Base-by-base conservation (phyloP, 2,113 vertebrate species). In the Athene cunicularia region DNA sequence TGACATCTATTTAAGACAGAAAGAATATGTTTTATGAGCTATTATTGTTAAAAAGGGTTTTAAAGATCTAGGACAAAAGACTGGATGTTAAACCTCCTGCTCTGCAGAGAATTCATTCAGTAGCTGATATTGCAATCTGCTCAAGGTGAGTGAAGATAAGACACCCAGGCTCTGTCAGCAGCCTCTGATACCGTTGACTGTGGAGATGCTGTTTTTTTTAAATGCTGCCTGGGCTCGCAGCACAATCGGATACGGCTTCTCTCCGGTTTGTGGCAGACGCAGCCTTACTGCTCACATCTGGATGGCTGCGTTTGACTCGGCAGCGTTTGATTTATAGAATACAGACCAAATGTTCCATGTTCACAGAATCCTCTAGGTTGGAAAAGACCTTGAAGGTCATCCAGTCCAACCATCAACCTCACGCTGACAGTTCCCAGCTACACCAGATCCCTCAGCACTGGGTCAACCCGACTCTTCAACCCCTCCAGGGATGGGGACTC, bases 241-340 rank as follows among this genome's bases (percentile, higher is more conserved):
- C 1, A 2, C 24, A 28, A 1, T 6, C 1, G 5, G 5, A 2
- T 7, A 23, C 4, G 1, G 47, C 80, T 74, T 11, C 41, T 41
- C 10, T 6, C 22, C 6, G 75, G 45, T n/a, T 23, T 30, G 74
- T 30, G 20, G 60, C 55, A 23, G 39, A 2, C 0, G 0, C 23
- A 28, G 33, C 88, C 18, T 15, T 2, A 0, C 2, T 7, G 60
- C 33, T 74, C 32, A 0, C 8, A 2, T 11, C 37, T 1, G 13
- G 24, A 2, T 9, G 66, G 32, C 67, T 8, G 75, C 1, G 26
- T 3, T 12, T 11, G 37, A 14, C 30, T 8, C 1, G 2, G 1
- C 30, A 2, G n/a, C 0, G 1, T n/a, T 24, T 1, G 59, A 5
- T 43, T 26, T 18, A 6, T 0, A 1, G 27, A 8, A 4, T 2